Evolutionary conservation across 64 coral and sea anemone genomes (phyloP).

Genomic region (Pachyseris speciosa): DNA sequence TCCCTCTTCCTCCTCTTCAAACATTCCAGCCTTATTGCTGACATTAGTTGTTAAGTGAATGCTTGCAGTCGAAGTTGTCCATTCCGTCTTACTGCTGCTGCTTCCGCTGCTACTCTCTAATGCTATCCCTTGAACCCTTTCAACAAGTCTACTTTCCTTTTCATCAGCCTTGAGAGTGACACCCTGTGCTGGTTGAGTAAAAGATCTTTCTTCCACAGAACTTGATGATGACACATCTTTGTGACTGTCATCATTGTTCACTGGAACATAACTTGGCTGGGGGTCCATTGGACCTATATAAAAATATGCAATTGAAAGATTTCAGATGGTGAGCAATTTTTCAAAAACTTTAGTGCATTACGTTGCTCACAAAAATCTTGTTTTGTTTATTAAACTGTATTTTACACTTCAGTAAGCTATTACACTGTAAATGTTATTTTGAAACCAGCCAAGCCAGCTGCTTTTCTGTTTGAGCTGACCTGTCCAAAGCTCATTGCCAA

Average conservation of each 20-base stretch:
- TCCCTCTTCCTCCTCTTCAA: slow-evolving; percentile 77
- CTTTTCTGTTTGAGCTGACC: too few species aligned
- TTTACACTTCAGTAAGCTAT: too few species aligned
- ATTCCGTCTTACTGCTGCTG: neutral
- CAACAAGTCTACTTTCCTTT: neutral
- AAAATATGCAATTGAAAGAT: neutral
- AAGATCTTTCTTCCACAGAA: neutral
- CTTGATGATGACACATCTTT: slow-evolving; percentile 3
- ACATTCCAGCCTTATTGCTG: slow-evolving; percentile 43
- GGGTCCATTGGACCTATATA: slow-evolving; percentile 25
- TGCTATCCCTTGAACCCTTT: slow-evolving; percentile 7
- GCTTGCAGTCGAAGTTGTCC: slow-evolving; percentile 33
- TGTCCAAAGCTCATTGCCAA: too few species aligned
- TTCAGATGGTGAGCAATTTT: too few species aligned
- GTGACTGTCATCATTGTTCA: neutral
- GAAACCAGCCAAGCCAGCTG: too few species aligned
- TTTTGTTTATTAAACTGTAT: too few species aligned
- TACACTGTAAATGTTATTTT: too few species aligned
- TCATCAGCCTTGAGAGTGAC: neutral
- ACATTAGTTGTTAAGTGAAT: slow-evolving; percentile 43
- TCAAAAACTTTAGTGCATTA: too few species aligned
- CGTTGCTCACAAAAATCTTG: too few species aligned
- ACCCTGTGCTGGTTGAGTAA: neutral
- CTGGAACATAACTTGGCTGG: neutral
- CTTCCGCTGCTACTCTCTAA: neutral